These are phyloP conservation scores for Vipera latastei DNA, from an alignment of 2,797 vertebrate genomes.

Conservation along the genomic window DNA sequence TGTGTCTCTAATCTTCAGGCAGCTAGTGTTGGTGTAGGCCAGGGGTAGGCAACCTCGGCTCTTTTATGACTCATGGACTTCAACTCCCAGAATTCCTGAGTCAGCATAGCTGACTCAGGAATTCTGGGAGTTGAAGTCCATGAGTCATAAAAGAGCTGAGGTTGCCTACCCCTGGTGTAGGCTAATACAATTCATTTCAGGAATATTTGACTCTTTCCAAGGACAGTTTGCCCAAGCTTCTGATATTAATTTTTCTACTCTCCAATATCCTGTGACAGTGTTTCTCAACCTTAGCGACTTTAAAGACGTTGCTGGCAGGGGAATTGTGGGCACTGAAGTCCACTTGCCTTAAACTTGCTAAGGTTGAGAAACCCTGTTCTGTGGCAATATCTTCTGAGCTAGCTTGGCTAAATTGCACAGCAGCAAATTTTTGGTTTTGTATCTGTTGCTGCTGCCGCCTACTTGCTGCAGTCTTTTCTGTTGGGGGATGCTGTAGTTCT, in stretches of 20 bases:
- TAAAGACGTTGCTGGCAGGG: background rate
- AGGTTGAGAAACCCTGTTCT: background rate
- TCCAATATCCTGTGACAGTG: background rate
- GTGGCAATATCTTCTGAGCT: background rate
- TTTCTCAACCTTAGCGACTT: background rate
- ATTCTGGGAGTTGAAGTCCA: too few relatives aligned
- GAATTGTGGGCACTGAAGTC: too few relatives aligned
- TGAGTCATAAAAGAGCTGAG: too few relatives aligned
- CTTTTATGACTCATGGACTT: too few relatives aligned
- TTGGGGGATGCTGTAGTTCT: background rate
- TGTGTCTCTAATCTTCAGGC: background rate
- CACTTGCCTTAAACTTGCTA: too few relatives aligned
- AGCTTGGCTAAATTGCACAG: background rate
- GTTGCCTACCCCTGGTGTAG: too few relatives aligned
- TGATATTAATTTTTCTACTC: background rate
- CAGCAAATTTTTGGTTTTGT: background rate
- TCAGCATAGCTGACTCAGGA: too few relatives aligned
- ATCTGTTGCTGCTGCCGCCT: background rate
- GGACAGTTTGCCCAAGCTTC: background rate
- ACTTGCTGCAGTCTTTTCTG: background rate
- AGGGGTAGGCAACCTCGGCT: too few relatives aligned
- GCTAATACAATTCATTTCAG: background rate
- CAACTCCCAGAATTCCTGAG: too few relatives aligned
- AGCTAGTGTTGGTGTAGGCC: background rate
- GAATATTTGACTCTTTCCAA: background rate